These are phyloP conservation scores for Bettongia penicillata DNA, from an alignment of 2,113 vertebrate genomes.

Conservation along the genomic window DNA sequence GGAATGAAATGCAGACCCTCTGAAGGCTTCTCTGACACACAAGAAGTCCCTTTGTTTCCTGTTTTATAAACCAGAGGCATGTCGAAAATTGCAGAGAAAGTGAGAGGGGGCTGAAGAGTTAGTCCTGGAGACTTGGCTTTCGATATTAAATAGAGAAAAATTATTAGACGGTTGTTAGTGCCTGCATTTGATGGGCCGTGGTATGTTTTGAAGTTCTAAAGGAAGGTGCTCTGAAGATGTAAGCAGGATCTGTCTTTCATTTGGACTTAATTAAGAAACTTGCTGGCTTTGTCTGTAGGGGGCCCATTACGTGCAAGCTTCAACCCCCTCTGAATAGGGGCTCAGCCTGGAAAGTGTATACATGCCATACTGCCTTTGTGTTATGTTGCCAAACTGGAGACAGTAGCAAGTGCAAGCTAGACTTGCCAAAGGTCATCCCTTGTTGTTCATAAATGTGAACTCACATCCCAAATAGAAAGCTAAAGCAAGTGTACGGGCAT, in stretches of 20 bases:
- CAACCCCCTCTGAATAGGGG: conserved; percentile 81
- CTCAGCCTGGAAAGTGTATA: conserved; percentile 73
- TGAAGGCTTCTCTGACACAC: conserved; percentile 87
- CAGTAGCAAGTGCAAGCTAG: conserved; percentile 64
- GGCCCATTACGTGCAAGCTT: conserved; percentile 76
- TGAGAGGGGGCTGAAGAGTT: conserved; percentile 84
- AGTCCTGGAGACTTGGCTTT: conserved; percentile 71
- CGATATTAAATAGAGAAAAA: conserved; percentile 74
- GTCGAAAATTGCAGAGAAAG: conserved; percentile 83
- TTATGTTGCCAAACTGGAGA: conserved; percentile 81
- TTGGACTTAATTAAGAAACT: conserved; percentile 88
- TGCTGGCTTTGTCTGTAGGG: conserved; percentile 85
- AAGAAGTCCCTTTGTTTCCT: conserved; percentile 92
- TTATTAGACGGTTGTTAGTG: conserved; percentile 61
- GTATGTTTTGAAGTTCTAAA: conserved; percentile 77
- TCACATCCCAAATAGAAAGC: conserved; percentile 27
- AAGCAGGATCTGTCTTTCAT: conserved; percentile 85
- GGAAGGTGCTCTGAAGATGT: conserved; percentile 75
- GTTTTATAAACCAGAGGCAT: conserved; percentile 88
- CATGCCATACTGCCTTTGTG: conserved; percentile 76
- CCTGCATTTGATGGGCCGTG: conserved; percentile 71
- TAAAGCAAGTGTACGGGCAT: neutral
- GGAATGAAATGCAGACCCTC: conserved; percentile 87
- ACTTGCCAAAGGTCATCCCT: conserved; percentile 72
- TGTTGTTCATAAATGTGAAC: conserved; percentile 54